A percentile compares a stretch with the other conserved stretches of the same genome.
These are phyloP conservation scores for Drosophila mauritiana DNA, from an alignment of 1,140 invertebrate species.

Conservation along the genomic window DNA sequence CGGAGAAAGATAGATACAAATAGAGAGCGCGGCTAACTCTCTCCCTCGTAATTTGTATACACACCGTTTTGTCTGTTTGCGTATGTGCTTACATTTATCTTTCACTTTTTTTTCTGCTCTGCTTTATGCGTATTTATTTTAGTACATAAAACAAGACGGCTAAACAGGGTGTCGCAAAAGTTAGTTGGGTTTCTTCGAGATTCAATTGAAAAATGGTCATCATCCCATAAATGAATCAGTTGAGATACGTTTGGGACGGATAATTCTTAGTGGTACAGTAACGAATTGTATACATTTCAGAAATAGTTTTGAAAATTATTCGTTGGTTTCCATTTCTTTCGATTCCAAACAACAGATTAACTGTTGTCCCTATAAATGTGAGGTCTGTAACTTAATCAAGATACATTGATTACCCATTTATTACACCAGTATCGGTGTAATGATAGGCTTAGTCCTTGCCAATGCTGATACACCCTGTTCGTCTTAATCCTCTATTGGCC, in stretches of 20 bases:
- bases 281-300: too few species aligned
- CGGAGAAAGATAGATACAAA: background rate
- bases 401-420: too few species aligned
- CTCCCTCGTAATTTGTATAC: conserved; percentile 59
- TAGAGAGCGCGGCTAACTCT: conserved; percentile 7
- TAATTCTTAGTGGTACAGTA: background rate
- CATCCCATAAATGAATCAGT: background rate
- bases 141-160: conserved; percentile 76
- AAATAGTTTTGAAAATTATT: background rate
- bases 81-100: conserved; percentile 76
- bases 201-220: too few species aligned
- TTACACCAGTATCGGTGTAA: too few species aligned
- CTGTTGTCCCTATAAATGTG: too few species aligned
- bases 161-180: conserved; percentile 62
- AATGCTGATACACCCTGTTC: conserved; percentile 28
- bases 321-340: too few species aligned
- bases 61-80: conserved; percentile 51
- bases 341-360: too few species aligned
- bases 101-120: conserved; percentile 68
- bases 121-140: conserved; percentile 78
- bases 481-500: conserved; percentile 8
- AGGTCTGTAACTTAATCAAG: too few species aligned
- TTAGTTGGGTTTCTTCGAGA: background rate
- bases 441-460: background rate
- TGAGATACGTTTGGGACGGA: background rate